These are phyloP conservation scores for Pissodes strobi DNA, from an alignment of 1,140 invertebrate genomes.

Conservation along the genomic window DNA sequence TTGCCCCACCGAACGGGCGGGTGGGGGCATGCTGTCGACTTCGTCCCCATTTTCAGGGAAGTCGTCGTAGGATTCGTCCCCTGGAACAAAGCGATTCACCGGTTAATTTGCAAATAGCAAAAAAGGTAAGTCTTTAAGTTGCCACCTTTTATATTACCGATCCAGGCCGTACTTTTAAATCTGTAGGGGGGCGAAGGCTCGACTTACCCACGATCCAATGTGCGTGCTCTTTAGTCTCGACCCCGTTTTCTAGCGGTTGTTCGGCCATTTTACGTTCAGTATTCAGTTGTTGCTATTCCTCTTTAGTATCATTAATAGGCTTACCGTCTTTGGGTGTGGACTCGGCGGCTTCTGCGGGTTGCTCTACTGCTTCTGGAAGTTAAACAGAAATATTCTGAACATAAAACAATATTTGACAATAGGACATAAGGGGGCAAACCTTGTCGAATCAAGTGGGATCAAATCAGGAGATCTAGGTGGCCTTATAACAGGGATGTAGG, in stretches of 20 bases:
- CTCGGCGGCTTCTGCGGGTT: background rate
- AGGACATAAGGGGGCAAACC: no score
- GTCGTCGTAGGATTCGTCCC: slow-evolving; percentile 45
- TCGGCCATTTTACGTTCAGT: background rate
- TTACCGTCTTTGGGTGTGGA: slow-evolving; percentile 1
- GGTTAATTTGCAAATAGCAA: background rate
- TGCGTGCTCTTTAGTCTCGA: slow-evolving; percentile 8
- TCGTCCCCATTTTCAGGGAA: slow-evolving; percentile 43
- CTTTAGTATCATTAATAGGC: slow-evolving; percentile 3
- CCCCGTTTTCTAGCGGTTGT: slow-evolving; percentile 7
- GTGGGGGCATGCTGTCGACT: slow-evolving; percentile 38
- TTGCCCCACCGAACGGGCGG: slow-evolving; percentile 46
- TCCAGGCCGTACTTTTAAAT: background rate
- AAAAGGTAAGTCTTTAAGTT: background rate
- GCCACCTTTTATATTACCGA: background rate
- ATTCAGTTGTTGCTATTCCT: background rate
- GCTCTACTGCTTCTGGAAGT: background rate
- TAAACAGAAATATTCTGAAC: background rate
- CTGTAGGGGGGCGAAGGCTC: no score
- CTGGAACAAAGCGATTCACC: slow-evolving; percentile 21
- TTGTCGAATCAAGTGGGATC: no score
- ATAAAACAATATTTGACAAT: no score
- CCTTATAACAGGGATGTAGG: background rate
- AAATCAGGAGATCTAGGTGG: no score
- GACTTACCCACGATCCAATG: slow-evolving; percentile 17